Conservation (phyloP, 2,888 invertebrate genomes). For the Metacarcinus magister region DNA sequence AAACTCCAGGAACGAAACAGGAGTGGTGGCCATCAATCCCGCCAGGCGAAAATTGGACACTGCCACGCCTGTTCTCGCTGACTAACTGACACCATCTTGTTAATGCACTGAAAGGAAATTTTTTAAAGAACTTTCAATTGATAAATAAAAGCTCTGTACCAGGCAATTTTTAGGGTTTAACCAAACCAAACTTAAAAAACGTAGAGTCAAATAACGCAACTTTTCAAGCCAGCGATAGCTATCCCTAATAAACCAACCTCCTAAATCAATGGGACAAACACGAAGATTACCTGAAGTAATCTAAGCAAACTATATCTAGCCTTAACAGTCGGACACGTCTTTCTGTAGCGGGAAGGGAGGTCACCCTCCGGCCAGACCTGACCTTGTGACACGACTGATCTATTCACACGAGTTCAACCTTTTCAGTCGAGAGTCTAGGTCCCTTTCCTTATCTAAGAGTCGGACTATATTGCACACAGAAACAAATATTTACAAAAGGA, state of each 20-base stretch:
- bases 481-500: not conserved
- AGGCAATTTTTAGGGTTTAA: too few relatives aligned
- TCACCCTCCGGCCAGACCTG: not conserved
- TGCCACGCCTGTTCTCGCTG: not conserved
- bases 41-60: not conserved
- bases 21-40: not conserved
- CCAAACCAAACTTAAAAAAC: too few relatives aligned
- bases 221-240: too few relatives aligned
- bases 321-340: not conserved
- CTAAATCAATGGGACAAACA: too few relatives aligned
- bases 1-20: not conserved
- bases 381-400: too few relatives aligned
- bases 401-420: too few relatives aligned
- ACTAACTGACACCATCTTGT: not conserved
- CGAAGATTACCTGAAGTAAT: too few relatives aligned
- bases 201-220: too few relatives aligned
- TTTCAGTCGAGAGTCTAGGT: too few relatives aligned
- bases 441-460: too few relatives aligned
- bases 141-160: not conserved
- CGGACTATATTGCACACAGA: not conserved
- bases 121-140: too few relatives aligned
- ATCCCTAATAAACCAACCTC: not conserved
- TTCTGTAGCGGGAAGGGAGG: not conserved
- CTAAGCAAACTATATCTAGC: too few relatives aligned
- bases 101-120: not conserved